Conservation (phyloP, 2,113 vertebrate genomes). For the Xerus inauris region DNA sequence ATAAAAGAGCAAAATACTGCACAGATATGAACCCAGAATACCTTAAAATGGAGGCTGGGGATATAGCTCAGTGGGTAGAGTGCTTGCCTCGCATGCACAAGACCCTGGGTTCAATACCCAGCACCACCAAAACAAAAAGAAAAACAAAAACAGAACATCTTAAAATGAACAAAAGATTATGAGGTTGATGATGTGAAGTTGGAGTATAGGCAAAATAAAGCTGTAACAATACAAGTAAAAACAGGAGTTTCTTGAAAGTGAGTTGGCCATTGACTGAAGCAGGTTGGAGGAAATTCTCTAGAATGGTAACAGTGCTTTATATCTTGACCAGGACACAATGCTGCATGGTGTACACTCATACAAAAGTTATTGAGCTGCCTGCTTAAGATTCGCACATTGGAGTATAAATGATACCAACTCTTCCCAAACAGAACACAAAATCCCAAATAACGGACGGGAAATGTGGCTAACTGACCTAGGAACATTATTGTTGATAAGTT, state of each 20-base stretch:
- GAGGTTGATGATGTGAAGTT: neutral
- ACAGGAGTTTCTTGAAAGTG: neutral
- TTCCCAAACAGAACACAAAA: neutral
- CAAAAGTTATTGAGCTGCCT: neutral
- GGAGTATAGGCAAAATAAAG: neutral
- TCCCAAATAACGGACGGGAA: neutral
- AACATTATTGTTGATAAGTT: neutral
- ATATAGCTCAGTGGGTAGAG: no score
- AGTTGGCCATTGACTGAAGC: neutral
- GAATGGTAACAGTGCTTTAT: neutral
- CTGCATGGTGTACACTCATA: neutral
- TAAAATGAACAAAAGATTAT: neutral
- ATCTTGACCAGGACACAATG: neutral
- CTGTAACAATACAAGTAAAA: neutral
- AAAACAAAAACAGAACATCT: no score
- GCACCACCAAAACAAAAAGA: no score
- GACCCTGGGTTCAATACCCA: no score
- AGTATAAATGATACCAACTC: neutral
- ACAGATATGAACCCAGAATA: neutral
- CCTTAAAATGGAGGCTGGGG: neutral
- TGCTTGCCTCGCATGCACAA: no score
- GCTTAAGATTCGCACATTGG: neutral
- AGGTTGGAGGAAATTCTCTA: neutral
- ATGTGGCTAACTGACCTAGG: neutral
- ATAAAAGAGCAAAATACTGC: neutral